Evolutionary conservation across 2,888 invertebrate species (phyloP).

Genomic region (Parthenolecanium corni): DNA sequence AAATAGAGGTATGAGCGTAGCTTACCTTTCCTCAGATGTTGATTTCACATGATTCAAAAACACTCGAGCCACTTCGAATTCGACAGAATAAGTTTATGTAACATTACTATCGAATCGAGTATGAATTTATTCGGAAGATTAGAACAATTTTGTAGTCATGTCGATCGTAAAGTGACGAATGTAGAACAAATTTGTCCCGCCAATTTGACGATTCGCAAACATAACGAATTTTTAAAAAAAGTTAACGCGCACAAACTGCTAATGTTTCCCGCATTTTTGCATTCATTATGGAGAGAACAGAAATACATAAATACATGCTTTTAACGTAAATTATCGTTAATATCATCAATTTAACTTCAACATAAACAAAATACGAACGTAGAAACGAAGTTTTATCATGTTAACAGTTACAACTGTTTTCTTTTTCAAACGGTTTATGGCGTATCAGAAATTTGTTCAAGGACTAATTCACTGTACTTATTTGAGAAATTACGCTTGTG

Average conservation of each 20-base stretch:
- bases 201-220: too few relatives aligned
- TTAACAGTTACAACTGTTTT: slow-evolving; percentile 28
- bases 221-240: too few relatives aligned
- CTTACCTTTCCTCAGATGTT: too few relatives aligned
- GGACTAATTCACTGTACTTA: slow-evolving; percentile 15
- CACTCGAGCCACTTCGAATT: too few relatives aligned
- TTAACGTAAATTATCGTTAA: background rate
- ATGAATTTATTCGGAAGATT: too few relatives aligned
- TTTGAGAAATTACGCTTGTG: background rate
- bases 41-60: too few relatives aligned
- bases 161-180: too few relatives aligned
- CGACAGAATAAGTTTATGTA: too few relatives aligned
- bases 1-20: too few relatives aligned
- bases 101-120: too few relatives aligned
- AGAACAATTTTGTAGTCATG: too few relatives aligned
- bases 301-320: slow-evolving; percentile 1
- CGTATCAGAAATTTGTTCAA: slow-evolving; percentile 24
- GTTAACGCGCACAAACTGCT: background rate
- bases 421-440: slow-evolving; percentile 28
- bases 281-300: background rate
- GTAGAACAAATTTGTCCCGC: too few relatives aligned
- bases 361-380: slow-evolving; percentile 24
- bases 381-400: slow-evolving; percentile 12
- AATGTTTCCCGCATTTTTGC: slow-evolving; percentile 11
- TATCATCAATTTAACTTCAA: slow-evolving; percentile 17